Evolutionary conservation across 1,140 invertebrate species (phyloP).

Genomic region (Carposina sasakii): DNA sequence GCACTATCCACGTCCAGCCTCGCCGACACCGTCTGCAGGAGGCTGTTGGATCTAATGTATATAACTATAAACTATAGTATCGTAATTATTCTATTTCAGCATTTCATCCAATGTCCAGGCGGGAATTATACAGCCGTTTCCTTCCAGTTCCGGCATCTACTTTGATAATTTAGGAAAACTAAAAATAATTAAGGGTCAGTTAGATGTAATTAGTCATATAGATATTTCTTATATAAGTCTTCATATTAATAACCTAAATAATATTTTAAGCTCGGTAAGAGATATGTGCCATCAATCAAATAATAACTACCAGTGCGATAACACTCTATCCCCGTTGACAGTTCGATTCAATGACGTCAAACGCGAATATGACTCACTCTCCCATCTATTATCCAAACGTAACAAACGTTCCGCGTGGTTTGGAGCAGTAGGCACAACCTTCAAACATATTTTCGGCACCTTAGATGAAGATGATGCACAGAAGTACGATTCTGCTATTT

Average conservation of each 20-base stretch:
- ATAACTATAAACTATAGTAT: conserved; percentile 19
- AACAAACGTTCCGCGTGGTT: conserved; percentile 17
- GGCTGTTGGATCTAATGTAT: no score
- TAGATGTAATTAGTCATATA: conserved; percentile 16
- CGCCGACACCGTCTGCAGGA: no score
- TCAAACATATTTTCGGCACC: conserved; percentile 24
- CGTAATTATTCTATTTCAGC: conserved; percentile 16
- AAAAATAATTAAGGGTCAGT: conserved; percentile 16
- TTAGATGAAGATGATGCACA: conserved; percentile 24
- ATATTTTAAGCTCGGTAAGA: conserved; percentile 9
- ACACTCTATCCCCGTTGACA: conserved; percentile 15
- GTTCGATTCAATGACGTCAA: conserved; percentile 20
- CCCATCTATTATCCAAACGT: conserved; percentile 15
- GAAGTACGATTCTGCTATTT: conserved; percentile 9
- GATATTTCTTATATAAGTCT: conserved; percentile 20
- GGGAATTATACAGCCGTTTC: conserved; percentile 16
- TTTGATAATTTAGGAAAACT: conserved; percentile 27
- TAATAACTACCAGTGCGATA: conserved; percentile 15
- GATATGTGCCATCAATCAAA: conserved; percentile 17
- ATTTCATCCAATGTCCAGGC: conserved; percentile 14
- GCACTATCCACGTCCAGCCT: no score
- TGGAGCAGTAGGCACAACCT: conserved; percentile 18
- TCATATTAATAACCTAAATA: conserved; percentile 18
- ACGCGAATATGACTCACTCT: conserved; percentile 18
- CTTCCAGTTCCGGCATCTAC: conserved; percentile 22